A percentile compares a stretch with the other conserved stretches of the same genome.
phyloP scores from a whole-genome alignment of 2,797 vertebrate species.

The Sebastes iracundus region DNA sequence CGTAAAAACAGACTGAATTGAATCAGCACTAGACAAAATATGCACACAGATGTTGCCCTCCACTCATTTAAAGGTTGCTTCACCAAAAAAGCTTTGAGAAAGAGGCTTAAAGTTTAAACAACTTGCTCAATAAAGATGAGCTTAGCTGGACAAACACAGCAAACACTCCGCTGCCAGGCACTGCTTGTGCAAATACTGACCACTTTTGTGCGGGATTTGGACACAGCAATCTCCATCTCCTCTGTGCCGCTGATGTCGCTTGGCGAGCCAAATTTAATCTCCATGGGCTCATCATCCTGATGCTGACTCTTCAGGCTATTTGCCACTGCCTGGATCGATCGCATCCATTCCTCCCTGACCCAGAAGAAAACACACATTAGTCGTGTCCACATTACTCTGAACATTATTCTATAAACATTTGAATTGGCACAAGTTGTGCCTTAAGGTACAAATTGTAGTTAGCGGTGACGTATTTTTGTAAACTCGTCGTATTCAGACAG shows the following conservation, averaged over 20 bases:
- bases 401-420: background rate
- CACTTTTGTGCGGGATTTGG: slow-evolving; percentile 90
- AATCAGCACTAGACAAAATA: background rate
- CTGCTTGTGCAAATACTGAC: slow-evolving; percentile 80
- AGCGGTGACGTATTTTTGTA: background rate
- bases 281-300: slow-evolving; percentile 87
- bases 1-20: background rate
- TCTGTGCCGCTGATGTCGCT: slow-evolving; percentile 84
- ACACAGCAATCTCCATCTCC: slow-evolving; percentile 90
- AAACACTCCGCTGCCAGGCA: slow-evolving; percentile 48
- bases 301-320: slow-evolving; percentile 92
- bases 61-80: slow-evolving; percentile 35
- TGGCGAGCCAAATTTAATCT: slow-evolving; percentile 89
- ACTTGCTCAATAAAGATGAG: slow-evolving; percentile 65
- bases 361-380: slow-evolving; percentile 28
- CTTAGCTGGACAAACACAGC: slow-evolving; percentile 53
- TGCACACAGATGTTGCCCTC: background rate
- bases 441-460: background rate
- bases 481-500: background rate
- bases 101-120: slow-evolving; percentile 68
- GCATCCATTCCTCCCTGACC: slow-evolving; percentile 94
- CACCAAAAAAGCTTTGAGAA: slow-evolving; percentile 55
- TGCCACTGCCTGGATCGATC: slow-evolving; percentile 92
- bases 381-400: background rate
- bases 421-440: background rate